These are phyloP conservation scores for Meloidogyne floridensis DNA, from an alignment of 1,140 invertebrate genomes.

Conservation along the genomic window DNA sequence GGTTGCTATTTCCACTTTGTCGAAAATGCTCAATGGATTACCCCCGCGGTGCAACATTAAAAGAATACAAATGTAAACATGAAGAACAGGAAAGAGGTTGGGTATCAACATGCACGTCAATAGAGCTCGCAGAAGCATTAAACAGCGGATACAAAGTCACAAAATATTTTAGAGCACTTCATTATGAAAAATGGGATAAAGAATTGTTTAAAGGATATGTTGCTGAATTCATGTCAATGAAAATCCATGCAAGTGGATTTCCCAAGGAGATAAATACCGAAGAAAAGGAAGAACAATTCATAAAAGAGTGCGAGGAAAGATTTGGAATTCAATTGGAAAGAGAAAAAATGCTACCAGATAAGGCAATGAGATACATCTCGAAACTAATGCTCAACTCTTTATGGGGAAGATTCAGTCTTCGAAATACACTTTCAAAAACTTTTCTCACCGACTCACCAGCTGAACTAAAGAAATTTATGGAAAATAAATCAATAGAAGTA, in stretches of 20 bases:
- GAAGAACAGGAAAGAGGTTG: not conserved
- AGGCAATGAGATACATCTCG: not conserved
- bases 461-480: not conserved
- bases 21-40: no score
- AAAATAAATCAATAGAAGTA: constrained; percentile 1
- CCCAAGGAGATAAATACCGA: no score
- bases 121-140: constrained; percentile 21
- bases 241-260: no score
- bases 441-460: not conserved
- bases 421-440: constrained; percentile 1
- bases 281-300: no score
- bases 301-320: not conserved
- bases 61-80: no score
- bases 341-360: not conserved
- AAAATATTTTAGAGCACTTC: not conserved
- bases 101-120: not conserved
- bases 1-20: no score
- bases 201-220: no score
- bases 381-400: not conserved
- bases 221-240: no score
- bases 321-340: not conserved
- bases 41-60: no score
- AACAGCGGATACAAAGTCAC: not conserved
- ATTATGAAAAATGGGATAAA: no score
- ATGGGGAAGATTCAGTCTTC: no score